Percentiles rank a stretch among this genome's conserved stretches.
phyloP scores from a whole-genome alignment of 2,888 invertebrate genomes.

The Pristionchus exspectatus region DNA sequence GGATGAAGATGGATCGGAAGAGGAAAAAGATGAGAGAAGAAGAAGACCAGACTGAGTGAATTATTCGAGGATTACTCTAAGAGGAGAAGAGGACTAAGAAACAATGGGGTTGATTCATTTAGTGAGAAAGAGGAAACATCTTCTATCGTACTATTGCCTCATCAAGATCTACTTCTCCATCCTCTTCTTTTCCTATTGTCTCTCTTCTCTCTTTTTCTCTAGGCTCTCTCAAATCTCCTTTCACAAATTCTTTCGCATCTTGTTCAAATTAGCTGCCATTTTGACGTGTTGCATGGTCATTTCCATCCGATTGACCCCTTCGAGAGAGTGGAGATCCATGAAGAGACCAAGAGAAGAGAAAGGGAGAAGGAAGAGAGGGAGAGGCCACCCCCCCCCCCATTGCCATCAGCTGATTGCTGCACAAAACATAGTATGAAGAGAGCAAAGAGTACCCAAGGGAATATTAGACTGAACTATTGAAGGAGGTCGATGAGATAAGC shows the following conservation, averaged over 20 bases:
- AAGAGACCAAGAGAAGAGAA: conserved; percentile 20
- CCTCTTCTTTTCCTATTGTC: not conserved
- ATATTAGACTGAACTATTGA: not conserved
- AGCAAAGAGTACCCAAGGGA: conserved; percentile 8
- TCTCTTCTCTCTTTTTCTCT: not conserved
- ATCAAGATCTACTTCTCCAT: not conserved
- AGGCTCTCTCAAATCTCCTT: not conserved
- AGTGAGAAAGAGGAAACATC: conserved; percentile 19
- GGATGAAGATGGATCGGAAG: conserved; percentile 5
- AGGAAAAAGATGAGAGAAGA: not conserved
- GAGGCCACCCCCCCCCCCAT: not conserved
- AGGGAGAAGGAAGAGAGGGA: not conserved
- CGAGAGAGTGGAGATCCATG: not conserved
- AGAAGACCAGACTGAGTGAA: conserved; percentile 17
- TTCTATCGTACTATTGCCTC: conserved; percentile 41
- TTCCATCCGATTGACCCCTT: conserved; percentile 39
- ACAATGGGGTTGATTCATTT: conserved; percentile 44
- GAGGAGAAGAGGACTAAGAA: conserved; percentile 8
- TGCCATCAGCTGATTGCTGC: conserved; percentile 19
- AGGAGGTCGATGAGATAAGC: conserved; percentile 7
- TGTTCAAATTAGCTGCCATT: conserved; percentile 49
- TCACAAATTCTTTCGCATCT: conserved; percentile 1
- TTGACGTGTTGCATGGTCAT: conserved; percentile 43
- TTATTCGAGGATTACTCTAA: conserved; percentile 23
- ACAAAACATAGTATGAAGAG: conserved; percentile 10